Evolutionary conservation across 1,140 invertebrate genomes (phyloP).

Genomic region (Stratiolaelaps scimitus): DNA sequence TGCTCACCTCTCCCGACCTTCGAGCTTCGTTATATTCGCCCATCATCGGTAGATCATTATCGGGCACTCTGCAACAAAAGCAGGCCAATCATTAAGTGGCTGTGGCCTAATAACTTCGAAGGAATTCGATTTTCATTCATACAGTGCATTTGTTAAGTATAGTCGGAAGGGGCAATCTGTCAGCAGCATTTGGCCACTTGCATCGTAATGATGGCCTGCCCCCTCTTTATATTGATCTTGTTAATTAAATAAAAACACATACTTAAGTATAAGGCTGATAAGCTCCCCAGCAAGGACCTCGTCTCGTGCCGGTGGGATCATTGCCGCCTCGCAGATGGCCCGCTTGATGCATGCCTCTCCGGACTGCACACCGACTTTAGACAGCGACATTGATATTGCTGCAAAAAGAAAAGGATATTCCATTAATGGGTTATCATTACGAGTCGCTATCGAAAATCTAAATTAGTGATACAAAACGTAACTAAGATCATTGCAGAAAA

Average conservation of each 20-base stretch:
- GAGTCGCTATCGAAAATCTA: no score
- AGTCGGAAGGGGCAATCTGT: no score
- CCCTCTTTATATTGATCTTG: not conserved
- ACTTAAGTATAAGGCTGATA: slow-evolving; percentile 4
- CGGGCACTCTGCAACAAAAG: slow-evolving; percentile 1
- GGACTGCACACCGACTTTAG: not conserved
- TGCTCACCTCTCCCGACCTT: not conserved
- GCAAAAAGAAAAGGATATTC: not conserved
- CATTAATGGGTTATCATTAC: no score
- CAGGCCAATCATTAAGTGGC: not conserved
- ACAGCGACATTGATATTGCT: not conserved
- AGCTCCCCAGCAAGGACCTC: slow-evolving; percentile 13
- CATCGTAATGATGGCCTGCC: no score
- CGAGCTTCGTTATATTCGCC: slow-evolving; percentile 12
- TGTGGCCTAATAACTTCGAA: no score
- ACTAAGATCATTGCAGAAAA: no score
- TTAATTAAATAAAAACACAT: not conserved
- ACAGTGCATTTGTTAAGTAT: no score
- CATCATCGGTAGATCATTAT: slow-evolving; percentile 3
- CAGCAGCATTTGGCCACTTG: no score
- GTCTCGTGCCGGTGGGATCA: not conserved
- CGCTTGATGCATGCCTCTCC: slow-evolving; percentile 19
- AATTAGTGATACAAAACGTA: no score
- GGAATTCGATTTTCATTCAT: no score
- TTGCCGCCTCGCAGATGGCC: slow-evolving; percentile 13